Evolutionary conservation across 1,140 invertebrate genomes (phyloP).

Genomic region (Eulimnadia texana): DNA sequence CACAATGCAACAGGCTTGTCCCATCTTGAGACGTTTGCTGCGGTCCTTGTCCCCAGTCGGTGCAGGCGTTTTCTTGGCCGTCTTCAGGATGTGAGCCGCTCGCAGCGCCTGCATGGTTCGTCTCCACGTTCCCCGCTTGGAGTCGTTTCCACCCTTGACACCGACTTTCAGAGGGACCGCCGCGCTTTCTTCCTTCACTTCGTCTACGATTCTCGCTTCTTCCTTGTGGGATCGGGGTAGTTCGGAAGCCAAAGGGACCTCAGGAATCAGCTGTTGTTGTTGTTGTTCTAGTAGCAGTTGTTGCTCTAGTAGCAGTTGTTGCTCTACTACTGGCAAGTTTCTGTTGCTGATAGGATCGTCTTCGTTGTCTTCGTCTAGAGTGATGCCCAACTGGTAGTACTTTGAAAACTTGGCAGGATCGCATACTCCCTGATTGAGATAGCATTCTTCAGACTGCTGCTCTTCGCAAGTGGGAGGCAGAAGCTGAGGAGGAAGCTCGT

Average conservation of each 20-base stretch:
- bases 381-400: constrained; percentile 16
- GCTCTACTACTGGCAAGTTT: no score
- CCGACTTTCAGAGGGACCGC: no score
- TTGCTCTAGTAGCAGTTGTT: no score
- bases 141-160: background rate
- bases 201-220: background rate
- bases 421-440: background rate
- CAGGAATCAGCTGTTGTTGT: no score
- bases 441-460: background rate
- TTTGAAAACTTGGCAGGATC: constrained; percentile 16
- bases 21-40: background rate
- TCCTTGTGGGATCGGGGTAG: background rate
- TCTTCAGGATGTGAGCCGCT: background rate
- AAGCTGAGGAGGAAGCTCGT: background rate
- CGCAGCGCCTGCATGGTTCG: background rate
- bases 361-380: constrained; percentile 12
- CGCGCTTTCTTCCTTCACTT: background rate
- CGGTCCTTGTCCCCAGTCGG: background rate
- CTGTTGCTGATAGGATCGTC: no score
- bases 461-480: background rate
- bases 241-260: background rate
- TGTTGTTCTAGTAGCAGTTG: no score
- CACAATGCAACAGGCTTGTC: background rate
- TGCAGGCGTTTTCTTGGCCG: background rate
- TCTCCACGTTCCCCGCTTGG: background rate